Base-by-base conservation (phyloP, 2,888 invertebrate species). In the Dioctria rufipes region DNA sequence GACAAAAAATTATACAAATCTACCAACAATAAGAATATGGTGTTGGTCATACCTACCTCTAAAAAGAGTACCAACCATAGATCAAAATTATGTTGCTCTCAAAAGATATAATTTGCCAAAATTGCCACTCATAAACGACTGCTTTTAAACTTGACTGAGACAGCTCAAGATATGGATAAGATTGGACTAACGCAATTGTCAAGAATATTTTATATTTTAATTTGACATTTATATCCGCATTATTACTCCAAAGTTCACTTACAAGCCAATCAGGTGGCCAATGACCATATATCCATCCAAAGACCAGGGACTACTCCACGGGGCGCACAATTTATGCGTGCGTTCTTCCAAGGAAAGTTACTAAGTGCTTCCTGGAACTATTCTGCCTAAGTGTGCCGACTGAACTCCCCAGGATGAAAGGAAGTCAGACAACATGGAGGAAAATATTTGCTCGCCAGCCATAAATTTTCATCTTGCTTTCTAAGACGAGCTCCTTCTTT, bases 141-240 rank as follows among this genome's bases (percentile, higher is more conserved):
- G 25, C 25, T 25, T 39, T 61, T 39, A 11, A 61, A 11, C 11
- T 61, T 39, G 40, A 39, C 51, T 51, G 51, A 40, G 5, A n/a
- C 51, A 37, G 71, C 25, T 25, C 25, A 25, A 25, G 25, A 25
- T 25, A 25, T 25, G 25, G 25, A 25, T 25, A 25, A 25, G 25
- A 25, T 6, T 42, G 51, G 79, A 51, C 79, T 54, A 79, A 54
- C 63, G 66, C 79, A 79, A 51, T 79, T 79, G 79, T 66, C 67
- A 67, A 13, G 42, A 39, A 54, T 61, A 46, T 67, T 79, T 79
- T 67, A 67, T 67, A 79, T 67, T 79, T 79, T 79, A 79, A 79
- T 79, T 79, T 79, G 79, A 79, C 79, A 54, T 79, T 79, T 79
- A 79, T 79, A 79, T 79, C 66, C 79, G 58, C 66, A 66, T 79